Percentiles rank a stretch among this genome's conserved stretches.
These are phyloP conservation scores for Psilopsiagon aurifrons DNA, from an alignment of 2,113 vertebrate genomes.

Conservation along the genomic window DNA sequence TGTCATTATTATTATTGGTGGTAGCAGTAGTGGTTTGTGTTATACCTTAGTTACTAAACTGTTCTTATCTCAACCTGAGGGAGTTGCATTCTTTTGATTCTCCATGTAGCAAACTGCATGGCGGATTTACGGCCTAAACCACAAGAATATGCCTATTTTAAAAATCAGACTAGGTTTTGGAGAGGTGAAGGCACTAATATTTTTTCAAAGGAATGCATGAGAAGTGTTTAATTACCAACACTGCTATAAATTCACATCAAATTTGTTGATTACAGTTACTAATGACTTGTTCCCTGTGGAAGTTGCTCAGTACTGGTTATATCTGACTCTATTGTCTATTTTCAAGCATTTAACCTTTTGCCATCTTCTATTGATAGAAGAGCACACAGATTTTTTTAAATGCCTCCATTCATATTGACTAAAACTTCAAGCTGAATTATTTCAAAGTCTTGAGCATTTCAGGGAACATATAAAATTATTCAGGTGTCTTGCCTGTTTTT, in stretches of 20 bases:
- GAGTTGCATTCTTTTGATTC: too few species aligned
- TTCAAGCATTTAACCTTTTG: slow-evolving; percentile 56
- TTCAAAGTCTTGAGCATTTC: slow-evolving; percentile 39
- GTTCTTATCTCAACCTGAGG: too few species aligned
- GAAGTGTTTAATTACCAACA: not conserved
- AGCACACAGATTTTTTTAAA: slow-evolving; percentile 39
- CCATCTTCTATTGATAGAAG: slow-evolving; percentile 32
- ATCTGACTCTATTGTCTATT: not conserved
- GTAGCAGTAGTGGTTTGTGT: too few species aligned
- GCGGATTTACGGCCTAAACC: too few species aligned
- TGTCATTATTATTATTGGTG: too few species aligned
- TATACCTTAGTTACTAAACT: too few species aligned
- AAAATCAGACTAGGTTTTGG: not conserved
- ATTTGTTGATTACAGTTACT: not conserved
- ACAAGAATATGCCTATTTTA: fast-evolving
- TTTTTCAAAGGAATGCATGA: not conserved
- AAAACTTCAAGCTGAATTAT: slow-evolving; percentile 50
- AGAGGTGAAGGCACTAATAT: not conserved
- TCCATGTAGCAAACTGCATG: too few species aligned
- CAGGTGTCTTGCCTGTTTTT: not conserved
- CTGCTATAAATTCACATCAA: not conserved
- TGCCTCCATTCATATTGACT: slow-evolving; percentile 62
- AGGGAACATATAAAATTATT: slow-evolving; percentile 35
- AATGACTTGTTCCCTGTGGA: not conserved
- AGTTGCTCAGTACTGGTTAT: not conserved